Conservation (phyloP, 2,113 vertebrate genomes). For the Channa maculata region DNA sequence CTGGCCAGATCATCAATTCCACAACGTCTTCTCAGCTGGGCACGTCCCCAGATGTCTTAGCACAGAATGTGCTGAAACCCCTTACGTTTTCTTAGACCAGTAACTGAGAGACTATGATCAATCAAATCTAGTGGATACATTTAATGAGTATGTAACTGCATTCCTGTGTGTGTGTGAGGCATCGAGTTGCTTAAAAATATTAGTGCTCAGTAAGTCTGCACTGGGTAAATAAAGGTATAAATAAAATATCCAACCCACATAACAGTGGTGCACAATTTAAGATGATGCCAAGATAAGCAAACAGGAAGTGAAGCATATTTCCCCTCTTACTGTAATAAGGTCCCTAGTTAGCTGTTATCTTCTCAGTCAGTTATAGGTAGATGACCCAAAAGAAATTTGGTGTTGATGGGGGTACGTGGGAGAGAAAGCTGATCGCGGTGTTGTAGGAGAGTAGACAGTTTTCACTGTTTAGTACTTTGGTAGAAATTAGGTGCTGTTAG, state of each 20-base stretch:
- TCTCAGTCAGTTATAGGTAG: neutral
- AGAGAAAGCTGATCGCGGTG: neutral
- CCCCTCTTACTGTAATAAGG: slow-evolving; percentile 38
- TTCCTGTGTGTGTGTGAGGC: neutral
- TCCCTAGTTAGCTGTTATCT: slow-evolving; percentile 34
- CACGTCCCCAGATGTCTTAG: slow-evolving; percentile 22
- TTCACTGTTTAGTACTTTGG: slow-evolving; percentile 19
- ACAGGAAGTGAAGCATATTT: slow-evolving; percentile 48
- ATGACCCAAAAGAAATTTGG: slow-evolving; percentile 6
- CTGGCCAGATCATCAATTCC: slow-evolving; percentile 22
- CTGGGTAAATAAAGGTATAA: slow-evolving; percentile 35
- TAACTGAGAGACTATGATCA: slow-evolving; percentile 30
- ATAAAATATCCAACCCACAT: slow-evolving; percentile 33
- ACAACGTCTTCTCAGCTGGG: slow-evolving; percentile 8
- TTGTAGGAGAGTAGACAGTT: neutral
- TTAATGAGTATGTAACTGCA: neutral
- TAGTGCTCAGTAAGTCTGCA: slow-evolving; percentile 9
- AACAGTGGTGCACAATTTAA: slow-evolving; percentile 21
- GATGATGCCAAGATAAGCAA: slow-evolving; percentile 31
- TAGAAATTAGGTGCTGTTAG: neutral
- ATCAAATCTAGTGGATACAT: slow-evolving; percentile 13
- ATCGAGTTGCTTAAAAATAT: slow-evolving; percentile 23
- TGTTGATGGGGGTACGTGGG: slow-evolving; percentile 12
- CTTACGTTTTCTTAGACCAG: slow-evolving; percentile 17
- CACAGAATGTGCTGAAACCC: slow-evolving; percentile 8